Percentiles rank a stretch among this genome's conserved stretches.
phyloP scores from a whole-genome alignment of 2,888 invertebrate genomes.

The Meliscaeva auricollis region DNA sequence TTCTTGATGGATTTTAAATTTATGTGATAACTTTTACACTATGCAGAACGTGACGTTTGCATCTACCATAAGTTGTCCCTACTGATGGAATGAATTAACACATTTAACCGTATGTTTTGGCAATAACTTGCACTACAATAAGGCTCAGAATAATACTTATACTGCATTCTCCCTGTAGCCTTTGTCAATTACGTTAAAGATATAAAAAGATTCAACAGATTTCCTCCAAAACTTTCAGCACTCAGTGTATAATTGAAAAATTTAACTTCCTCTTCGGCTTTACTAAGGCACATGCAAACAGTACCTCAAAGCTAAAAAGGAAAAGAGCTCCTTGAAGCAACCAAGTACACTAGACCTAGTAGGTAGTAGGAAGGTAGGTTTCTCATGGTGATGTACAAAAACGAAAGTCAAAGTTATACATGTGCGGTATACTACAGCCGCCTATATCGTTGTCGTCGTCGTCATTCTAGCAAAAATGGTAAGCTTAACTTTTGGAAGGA shows the following conservation, averaged over 20 bases:
- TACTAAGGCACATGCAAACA: conserved; percentile 52
- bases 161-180: no score
- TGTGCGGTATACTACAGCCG: conserved; percentile 9
- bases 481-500: conserved; percentile 45
- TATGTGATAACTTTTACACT: no score
- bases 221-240: conserved; percentile 27
- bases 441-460: neutral
- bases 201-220: neutral
- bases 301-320: conserved; percentile 27
- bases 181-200: no score
- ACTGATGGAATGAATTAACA: no score
- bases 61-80: no score
- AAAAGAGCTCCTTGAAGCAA: conserved; percentile 53
- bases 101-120: no score
- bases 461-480: neutral
- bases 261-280: conserved; percentile 42
- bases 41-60: no score
- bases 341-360: conserved; percentile 31
- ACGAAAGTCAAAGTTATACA: conserved; percentile 31
- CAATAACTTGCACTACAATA: no score
- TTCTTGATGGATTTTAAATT: no score
- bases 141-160: no score
- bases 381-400: neutral
- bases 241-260: conserved; percentile 65
- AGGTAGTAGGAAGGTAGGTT: neutral